Conservation (phyloP, 2,113 vertebrate species). For the Lasiurus cinereus region DNA sequence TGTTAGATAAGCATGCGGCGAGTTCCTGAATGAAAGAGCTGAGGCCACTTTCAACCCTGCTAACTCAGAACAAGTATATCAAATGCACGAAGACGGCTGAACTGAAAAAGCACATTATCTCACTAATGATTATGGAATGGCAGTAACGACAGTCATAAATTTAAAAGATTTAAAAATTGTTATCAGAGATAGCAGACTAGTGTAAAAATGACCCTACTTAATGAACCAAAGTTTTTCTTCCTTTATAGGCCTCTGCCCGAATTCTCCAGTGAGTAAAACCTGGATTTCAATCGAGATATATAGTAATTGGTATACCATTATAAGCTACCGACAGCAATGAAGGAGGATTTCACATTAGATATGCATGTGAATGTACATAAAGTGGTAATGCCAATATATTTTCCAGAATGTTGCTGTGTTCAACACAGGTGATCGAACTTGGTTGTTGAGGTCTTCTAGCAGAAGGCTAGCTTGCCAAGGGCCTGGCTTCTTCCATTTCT, state of each 20-base stretch:
- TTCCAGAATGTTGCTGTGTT: neutral
- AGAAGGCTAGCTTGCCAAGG: neutral
- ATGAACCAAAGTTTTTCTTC: slow-evolving; percentile 10
- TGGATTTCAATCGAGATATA: neutral
- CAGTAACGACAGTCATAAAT: neutral
- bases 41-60: neutral
- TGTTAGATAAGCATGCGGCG: neutral
- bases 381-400: neutral
- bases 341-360: neutral
- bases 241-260: neutral
- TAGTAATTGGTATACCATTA: neutral
- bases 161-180: slow-evolving; percentile 40
- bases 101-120: neutral
- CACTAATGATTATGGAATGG: neutral
- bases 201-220: slow-evolving; percentile 26
- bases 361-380: accelerated
- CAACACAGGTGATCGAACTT: neutral
- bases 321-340: neutral
- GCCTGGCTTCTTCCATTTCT: neutral
- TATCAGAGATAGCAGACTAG: neutral
- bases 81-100: neutral
- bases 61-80: neutral
- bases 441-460: neutral
- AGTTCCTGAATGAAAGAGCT: neutral
- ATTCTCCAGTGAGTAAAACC: slow-evolving; percentile 18